A percentile compares a stretch with the other conserved stretches of the same genome.
Evolutionary conservation across 2,797 vertebrate species (phyloP).

Genomic region (Anolis apletophallus): DNA sequence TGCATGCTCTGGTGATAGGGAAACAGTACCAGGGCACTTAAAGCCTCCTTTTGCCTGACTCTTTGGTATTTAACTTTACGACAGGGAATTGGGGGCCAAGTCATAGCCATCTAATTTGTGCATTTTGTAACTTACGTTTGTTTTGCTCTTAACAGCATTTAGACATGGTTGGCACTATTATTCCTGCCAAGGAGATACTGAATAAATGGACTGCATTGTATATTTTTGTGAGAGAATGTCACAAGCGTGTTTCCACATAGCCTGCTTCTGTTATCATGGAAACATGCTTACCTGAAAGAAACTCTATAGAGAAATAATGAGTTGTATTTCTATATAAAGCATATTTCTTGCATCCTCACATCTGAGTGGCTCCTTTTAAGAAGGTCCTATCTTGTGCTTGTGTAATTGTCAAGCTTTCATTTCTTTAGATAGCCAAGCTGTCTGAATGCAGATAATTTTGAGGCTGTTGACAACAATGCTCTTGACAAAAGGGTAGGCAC

Average conservation of each 20-base stretch:
- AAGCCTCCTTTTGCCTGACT: too few relatives aligned
- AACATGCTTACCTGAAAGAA: constrained; percentile 20
- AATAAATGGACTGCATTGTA: neutral
- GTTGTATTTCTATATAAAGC: constrained; percentile 11
- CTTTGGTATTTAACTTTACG: too few relatives aligned
- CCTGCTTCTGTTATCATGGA: constrained; percentile 15
- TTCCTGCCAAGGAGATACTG: neutral
- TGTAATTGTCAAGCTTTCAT: constrained; percentile 10
- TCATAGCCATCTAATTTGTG: too few relatives aligned
- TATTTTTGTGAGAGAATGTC: constrained; percentile 5
- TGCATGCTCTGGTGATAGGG: too few relatives aligned
- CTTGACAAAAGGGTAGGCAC: constrained; percentile 7
- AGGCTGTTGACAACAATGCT: constrained; percentile 24
- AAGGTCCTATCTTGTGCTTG: neutral
- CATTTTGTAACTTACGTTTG: neutral
- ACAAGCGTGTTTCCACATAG: neutral
- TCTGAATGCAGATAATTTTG: constrained; percentile 4
- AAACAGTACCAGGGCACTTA: too few relatives aligned
- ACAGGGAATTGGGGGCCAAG: too few relatives aligned
- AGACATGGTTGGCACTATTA: neutral
- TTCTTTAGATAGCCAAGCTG: neutral
- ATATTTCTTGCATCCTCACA: constrained; percentile 4
- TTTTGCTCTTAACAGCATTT: neutral
- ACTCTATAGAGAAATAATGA: constrained; percentile 19
- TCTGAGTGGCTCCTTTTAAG: constrained; percentile 12